Conservation (phyloP, 2,888 invertebrate genomes). For the Gymnoscelis rufifasciata region DNA sequence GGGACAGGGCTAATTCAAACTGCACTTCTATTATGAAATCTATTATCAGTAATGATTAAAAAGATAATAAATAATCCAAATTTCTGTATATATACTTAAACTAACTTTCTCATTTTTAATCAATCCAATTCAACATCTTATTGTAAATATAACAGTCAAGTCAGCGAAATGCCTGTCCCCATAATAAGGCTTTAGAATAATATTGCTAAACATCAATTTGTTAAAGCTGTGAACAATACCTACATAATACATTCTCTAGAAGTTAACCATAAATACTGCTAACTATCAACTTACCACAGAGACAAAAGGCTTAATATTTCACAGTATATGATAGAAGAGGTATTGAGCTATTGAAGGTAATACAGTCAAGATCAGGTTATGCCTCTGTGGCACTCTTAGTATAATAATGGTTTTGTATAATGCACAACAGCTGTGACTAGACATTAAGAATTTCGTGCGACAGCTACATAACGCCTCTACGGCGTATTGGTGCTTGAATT, state of each 20-base stretch:
- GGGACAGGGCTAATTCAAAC: constrained; percentile 6
- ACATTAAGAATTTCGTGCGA: constrained; percentile 49
- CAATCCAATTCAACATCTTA: no score
- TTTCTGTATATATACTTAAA: no score
- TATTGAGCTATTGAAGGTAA: neutral
- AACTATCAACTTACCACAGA: constrained; percentile 30
- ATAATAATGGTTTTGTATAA: constrained; percentile 33
- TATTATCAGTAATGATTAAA: no score
- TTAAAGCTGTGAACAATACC: constrained; percentile 48
- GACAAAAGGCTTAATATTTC: constrained; percentile 11
- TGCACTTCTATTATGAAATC: neutral
- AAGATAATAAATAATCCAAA: no score
- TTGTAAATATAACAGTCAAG: neutral
- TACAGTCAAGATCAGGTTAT: neutral
- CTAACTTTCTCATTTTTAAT: no score
- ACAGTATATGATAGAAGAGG: constrained; percentile 5
- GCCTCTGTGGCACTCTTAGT: constrained; percentile 14
- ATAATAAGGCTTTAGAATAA: constrained; percentile 42
- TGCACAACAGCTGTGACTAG: constrained; percentile 70
- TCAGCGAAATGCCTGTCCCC: constrained; percentile 22
- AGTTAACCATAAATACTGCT: constrained; percentile 27
- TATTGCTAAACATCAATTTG: constrained; percentile 45
- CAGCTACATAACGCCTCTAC: constrained; percentile 18
- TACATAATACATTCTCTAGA: constrained; percentile 32
- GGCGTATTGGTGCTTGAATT: constrained; percentile 14